Evolutionary conservation across 2,888 invertebrate species (phyloP).

Genomic region (Brassicogethes aeneus): DNA sequence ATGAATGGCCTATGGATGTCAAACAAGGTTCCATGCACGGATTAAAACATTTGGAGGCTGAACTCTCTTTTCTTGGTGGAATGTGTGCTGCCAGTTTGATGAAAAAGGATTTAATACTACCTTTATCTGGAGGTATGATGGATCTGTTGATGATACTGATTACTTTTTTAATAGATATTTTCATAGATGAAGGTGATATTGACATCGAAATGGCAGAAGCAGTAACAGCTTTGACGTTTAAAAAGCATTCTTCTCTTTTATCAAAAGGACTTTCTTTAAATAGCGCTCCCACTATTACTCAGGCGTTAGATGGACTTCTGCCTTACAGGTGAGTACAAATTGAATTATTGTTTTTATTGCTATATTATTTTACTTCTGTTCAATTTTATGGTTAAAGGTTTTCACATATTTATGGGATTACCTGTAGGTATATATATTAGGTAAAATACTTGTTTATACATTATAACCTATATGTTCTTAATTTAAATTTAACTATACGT

Average conservation of each 20-base stretch:
- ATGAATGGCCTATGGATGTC: conserved; percentile 60
- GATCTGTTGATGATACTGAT: background rate
- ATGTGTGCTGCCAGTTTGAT: conserved; percentile 87
- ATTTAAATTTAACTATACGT: no score
- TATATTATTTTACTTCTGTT: no score
- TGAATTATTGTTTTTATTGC: conserved; percentile 4
- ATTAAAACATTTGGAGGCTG: conserved; percentile 74
- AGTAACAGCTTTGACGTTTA: conserved; percentile 48
- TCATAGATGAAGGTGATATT: conserved; percentile 59
- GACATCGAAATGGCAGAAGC: conserved; percentile 66
- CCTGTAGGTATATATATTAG: no score
- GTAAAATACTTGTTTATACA: no score
- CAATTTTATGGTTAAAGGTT: no score
- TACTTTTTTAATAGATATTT: conserved; percentile 9
- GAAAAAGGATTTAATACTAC: conserved; percentile 68
- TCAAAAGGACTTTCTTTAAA: conserved; percentile 85
- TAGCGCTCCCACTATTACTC: conserved; percentile 77
- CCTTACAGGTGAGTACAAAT: conserved; percentile 73
- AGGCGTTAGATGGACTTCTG: conserved; percentile 82
- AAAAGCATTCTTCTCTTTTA: conserved; percentile 61
- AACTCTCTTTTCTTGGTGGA: conserved; percentile 82
- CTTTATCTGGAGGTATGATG: conserved; percentile 46
- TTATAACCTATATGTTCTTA: no score
- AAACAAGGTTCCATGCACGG: conserved; percentile 38
- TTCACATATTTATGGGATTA: no score